Conservation (phyloP, 2,888 invertebrate species). For the Thecocarcelia acutangulata region DNA sequence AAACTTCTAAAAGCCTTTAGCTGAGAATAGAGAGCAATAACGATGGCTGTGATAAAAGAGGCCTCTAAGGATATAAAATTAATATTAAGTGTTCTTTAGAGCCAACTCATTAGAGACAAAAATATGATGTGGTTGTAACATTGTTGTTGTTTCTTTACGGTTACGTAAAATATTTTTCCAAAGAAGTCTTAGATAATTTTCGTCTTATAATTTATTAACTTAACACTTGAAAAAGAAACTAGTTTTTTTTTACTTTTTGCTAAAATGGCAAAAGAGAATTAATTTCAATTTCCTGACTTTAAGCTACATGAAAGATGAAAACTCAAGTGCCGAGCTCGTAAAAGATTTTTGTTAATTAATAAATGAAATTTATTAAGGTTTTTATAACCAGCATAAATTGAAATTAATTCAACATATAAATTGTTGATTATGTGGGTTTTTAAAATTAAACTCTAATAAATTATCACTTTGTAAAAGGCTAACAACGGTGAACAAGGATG, state of each 20-base stretch:
- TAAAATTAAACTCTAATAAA: neutral
- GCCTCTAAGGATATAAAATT: conserved; percentile 63
- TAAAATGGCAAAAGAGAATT: conserved; percentile 11
- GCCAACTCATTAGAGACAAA: conserved; percentile 63
- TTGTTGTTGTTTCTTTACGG: conserved; percentile 27
- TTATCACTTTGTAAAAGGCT: neutral
- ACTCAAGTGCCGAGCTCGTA: neutral
- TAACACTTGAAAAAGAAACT: conserved; percentile 34
- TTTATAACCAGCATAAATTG: conserved; percentile 29
- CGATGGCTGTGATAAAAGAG: conserved; percentile 28
- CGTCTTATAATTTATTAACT: conserved; percentile 63
- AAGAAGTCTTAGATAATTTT: conserved; percentile 39
- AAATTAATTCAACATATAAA: conserved; percentile 26
- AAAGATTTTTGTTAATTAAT: conserved; percentile 33
- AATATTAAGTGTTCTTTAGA: conserved; percentile 67
- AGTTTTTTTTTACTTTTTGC: neutral
- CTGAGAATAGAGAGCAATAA: neutral
- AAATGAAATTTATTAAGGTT: conserved; percentile 39
- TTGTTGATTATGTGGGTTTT: neutral
- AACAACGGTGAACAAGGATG: neutral
- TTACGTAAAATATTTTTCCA: conserved; percentile 36
- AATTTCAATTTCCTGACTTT: conserved; percentile 12
- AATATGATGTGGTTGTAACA: conserved; percentile 47
- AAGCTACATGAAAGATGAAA: conserved; percentile 28
- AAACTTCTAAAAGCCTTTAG: conserved; percentile 11